Base-by-base conservation (phyloP, 2,888 invertebrate species). In the Pheosia gnoma region DNA sequence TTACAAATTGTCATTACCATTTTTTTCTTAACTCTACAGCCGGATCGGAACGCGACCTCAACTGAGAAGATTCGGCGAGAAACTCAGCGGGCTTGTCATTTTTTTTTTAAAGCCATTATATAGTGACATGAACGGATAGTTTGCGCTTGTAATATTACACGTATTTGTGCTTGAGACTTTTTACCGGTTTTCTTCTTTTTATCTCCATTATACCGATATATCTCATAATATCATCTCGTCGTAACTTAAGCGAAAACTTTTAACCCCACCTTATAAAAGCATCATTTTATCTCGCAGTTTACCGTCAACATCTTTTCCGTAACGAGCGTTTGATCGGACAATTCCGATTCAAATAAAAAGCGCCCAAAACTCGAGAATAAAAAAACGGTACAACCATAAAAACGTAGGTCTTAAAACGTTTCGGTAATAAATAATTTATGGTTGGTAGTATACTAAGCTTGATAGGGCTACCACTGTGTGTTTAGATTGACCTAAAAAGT, bases 391-490 rank as follows among this genome's bases (percentile, higher is more conserved):
- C 68, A 70, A 70, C 70, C 71, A 76, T 80, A 77, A 80, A 80
- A 77, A 71, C 70, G 70, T 72, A 71, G 64, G 80, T 73, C 81
- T 81, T 81, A 81, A 79, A 81, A 77, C 77, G 80, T 75, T 74
- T 68, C 63, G 63, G 69, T 74, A 79, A 77, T 82, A 80, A 79
- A 82, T 82, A 71, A 80, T 82, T 82, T 82, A 82, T 80, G 69
- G 71, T 69, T 65, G 58, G 60, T 55, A 13, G 55, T 55, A 45
- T 57, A 7, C 45, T 25, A 36, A 57, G 36, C n/a, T 57, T 57
- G 3, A 25, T 45, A 57, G 57, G 57, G 57, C 5, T 57, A n/a
- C 36, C 57, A 10, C 41, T 45, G 39, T 51, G 39, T 54, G 52
- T 7, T 52, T 52, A 25, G 8, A 52, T 36, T 5, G 10, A 1